Evolutionary conservation across 2,888 invertebrate genomes (phyloP), one percentile per base, ranked within the genome.

Genomic region (Hermaeophaga mercurialis): DNA sequence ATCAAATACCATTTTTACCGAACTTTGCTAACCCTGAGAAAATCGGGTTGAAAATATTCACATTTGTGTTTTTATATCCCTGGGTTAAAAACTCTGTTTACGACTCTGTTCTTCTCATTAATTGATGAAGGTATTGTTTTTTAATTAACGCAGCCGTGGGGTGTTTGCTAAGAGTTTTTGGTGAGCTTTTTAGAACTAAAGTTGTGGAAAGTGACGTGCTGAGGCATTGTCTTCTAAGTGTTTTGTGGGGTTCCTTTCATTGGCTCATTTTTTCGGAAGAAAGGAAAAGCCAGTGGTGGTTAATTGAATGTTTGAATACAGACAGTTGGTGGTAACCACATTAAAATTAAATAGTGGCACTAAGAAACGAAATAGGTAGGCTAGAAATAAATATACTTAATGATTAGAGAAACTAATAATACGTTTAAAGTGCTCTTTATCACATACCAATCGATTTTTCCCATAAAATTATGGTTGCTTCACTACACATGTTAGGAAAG

Each of bases 151-250:
- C 55, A 64, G 58, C 56, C 45, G 45, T 49, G 50, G 59, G 56
- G 58, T 49, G 59, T 58, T 62, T 62, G 62, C 64, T 59, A 55
- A 53, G 31, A 61, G 59, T 56, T 64, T 66, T 58, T 31, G 61
- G 60, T 43, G 65, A 58, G 60, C 58, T 63, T 65, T 65, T 62
- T 64, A 58, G 54, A 58, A 61, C 65, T 12, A 9, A 53, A 57
- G 43, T 48, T 57, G 53, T 48, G 53, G 48, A 38, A 48, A 53
- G 12, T 47, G 53, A 44, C 53, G 39, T 46, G 49, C 58, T 49
- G 54, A 9, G 54, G 54, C 22, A 49, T 58, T 58, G 46, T 54
- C 39, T 8, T 34, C 19, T 36, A 39, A 50, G 58, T 46, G 58
- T 58, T n/a, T 58, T 47, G 54, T 45, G 26, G 22, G 50, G 47